A percentile compares a stretch with the other conserved stretches of the same genome.
Conservation (phyloP, 2,113 vertebrate genomes). For the Columba janthina region DNA sequence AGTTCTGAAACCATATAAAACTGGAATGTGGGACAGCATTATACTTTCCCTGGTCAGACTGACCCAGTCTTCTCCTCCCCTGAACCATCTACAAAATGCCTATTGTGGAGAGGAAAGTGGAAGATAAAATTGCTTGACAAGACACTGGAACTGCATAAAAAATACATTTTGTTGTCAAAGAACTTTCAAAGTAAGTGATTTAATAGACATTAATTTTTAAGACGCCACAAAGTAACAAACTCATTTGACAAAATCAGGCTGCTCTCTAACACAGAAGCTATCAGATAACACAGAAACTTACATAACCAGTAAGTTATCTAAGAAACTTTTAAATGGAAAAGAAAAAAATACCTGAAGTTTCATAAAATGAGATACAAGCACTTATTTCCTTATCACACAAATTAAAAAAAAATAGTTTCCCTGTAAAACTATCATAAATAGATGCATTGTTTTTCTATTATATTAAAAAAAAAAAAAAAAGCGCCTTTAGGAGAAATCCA, state of each 20-base stretch:
- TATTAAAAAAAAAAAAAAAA: not conserved
- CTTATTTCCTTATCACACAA: not conserved
- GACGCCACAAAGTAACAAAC: constrained; percentile 9
- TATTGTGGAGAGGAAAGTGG: constrained; percentile 22
- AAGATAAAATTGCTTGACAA: constrained; percentile 27
- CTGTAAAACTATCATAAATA: not conserved
- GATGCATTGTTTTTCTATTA: not conserved
- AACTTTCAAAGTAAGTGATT: constrained; percentile 10
- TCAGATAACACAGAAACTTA: not conserved
- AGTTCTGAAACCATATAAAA: constrained; percentile 17
- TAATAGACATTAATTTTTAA: constrained; percentile 21
- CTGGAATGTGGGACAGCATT: not conserved
- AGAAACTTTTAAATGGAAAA: not conserved
- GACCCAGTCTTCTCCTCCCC: constrained; percentile 37
- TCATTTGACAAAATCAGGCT: constrained; percentile 30
- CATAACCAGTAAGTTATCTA: not conserved
- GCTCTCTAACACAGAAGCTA: not conserved
- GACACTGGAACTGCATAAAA: constrained; percentile 27
- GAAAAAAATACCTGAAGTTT: not conserved
- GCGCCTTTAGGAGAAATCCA: not conserved
- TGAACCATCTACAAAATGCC: constrained; percentile 18
- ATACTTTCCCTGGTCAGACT: constrained; percentile 46
- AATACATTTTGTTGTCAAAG: constrained; percentile 19
- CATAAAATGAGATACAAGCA: not conserved
- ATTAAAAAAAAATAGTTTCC: not conserved